Percentiles rank a stretch among this genome's conserved stretches.
Conservation (phyloP, 1,140 invertebrate species). For the Brachystomella parvula region DNA sequence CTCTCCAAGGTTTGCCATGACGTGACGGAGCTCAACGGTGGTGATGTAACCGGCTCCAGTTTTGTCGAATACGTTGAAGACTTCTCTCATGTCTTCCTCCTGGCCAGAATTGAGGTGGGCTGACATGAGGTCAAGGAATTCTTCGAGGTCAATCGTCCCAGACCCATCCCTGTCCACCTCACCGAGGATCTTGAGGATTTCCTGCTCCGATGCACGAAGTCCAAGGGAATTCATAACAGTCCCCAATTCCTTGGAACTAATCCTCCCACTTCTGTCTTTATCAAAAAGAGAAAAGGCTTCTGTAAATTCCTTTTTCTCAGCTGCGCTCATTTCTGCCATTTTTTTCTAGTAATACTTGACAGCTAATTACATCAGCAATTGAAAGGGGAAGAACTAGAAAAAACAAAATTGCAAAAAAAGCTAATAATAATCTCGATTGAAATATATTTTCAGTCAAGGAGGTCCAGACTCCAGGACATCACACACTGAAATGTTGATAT, state of each 20-base stretch:
- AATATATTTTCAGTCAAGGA: too few species aligned
- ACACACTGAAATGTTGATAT: too few species aligned
- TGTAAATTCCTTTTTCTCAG: neutral
- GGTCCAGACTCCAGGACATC: too few species aligned
- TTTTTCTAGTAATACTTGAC: too few species aligned
- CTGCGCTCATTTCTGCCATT: too few species aligned
- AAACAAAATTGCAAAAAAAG: too few species aligned
- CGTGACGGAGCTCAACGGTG: constrained; percentile 77
- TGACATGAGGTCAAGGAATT: constrained; percentile 88
- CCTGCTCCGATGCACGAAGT: constrained; percentile 54
- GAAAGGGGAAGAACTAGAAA: too few species aligned
- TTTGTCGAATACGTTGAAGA: constrained; percentile 84
- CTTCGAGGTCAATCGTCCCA: constrained; percentile 90
- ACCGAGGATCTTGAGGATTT: constrained; percentile 81
- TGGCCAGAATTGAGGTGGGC: constrained; percentile 82
- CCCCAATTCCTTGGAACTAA: neutral
- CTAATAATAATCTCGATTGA: too few species aligned
- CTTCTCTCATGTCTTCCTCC: constrained; percentile 80
- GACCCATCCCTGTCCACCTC: constrained; percentile 81
- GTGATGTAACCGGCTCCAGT: constrained; percentile 88
- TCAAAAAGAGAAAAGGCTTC: constrained; percentile 7
- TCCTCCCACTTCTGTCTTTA: neutral
- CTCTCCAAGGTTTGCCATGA: constrained; percentile 92
- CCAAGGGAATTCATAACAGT: neutral
- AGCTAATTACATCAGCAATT: too few species aligned